Evolutionary conservation across 1,140 invertebrate genomes (phyloP), one percentile per base, ranked within the genome.

Genomic region (Arctopsyche grandis): DNA sequence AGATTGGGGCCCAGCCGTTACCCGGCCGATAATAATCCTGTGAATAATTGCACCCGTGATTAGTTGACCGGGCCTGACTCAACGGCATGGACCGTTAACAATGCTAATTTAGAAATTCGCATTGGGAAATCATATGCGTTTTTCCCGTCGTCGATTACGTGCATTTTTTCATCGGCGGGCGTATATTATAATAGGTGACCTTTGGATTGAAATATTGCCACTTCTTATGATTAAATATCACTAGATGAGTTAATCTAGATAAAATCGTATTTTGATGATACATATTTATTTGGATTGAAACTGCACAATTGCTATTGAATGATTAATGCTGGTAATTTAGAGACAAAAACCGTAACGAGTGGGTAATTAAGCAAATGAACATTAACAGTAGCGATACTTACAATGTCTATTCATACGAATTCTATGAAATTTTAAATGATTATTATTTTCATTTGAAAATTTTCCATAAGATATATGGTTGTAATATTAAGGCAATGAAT

Each of bases 21-120:
- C 38, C 29, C 60, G 73, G 76, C 75, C 70, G 77, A 82, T 79
- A 82, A 69, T 82, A 82, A 82, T 79, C 80, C 80, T 38, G 63
- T 71, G 71, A 82, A 79, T 82, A 79, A 82, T 82, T 79, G 80
- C 80, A 44, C 66, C 75, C 52, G 52, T 78, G 77, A 81, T 81
- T 81, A 77, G 76, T 46, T 69, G 29, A 21, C 24, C 38, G 52
- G 29, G 56, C 29, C 48, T 24, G 21, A 5, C 44, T 78, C 70
- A 63, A 43, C 19, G 29, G 7, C 29, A 38, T 7, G 29, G 7
- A 7, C 1, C 3, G 29, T 7, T 7, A 7, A 38, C 66, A 24
- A 78, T 78, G 69, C 76, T 56, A 78, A 70, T 78, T 75, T 38
- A 38, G 29, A 38, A 38, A 38, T 38, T 38, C 29, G 29, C 29